phyloP scores from a whole-genome alignment of 2,113 vertebrate genomes.

The human (Homo sapiens) region GRCh38 chr15:92315001-92315500 shows the following conservation, averaged over 20 bases:
- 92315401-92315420: background rate
- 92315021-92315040: background rate
- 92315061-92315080: background rate
- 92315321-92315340: background rate
- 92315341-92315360: accelerated
- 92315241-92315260: background rate
- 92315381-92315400: accelerated
- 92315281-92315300: background rate
- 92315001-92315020: background rate
- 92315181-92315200: background rate
- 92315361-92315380: background rate
- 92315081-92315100: background rate
- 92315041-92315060: background rate
- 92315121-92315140: background rate
- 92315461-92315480: background rate
- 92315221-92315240: background rate
- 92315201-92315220: constrained; percentile 1
- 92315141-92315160: background rate
- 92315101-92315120: background rate
- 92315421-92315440: background rate
- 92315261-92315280: background rate
- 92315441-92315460: background rate
- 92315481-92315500: background rate
- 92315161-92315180: background rate
- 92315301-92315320: background rate